Conservation (phyloP, 2,888 invertebrate genomes). For the Ennomos quercinarius region DNA sequence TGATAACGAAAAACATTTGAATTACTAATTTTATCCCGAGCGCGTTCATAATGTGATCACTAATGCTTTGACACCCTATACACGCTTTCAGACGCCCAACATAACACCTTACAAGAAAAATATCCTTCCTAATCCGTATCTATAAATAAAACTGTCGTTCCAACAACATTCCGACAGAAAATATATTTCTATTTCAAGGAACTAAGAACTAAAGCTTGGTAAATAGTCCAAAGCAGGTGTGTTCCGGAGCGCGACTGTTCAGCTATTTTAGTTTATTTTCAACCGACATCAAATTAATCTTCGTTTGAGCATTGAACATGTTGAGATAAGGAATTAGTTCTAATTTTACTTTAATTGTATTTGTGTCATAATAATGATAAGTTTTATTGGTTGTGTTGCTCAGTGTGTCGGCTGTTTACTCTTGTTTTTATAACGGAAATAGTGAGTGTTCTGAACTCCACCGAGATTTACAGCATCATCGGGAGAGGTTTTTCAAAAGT, state of each 20-base stretch:
- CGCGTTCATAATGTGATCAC: not conserved
- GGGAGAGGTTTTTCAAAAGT: too few species aligned
- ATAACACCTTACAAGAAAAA: conserved; percentile 31
- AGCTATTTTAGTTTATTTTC: conserved; percentile 22
- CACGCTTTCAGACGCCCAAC: conserved; percentile 11
- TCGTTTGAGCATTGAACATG: conserved; percentile 69
- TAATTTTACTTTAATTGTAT: conserved; percentile 46
- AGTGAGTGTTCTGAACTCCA: not conserved
- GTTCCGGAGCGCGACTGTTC: conserved; percentile 50
- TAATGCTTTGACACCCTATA: conserved; percentile 5
- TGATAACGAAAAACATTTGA: too few species aligned
- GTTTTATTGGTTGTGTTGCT: conserved; percentile 26
- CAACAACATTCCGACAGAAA: conserved; percentile 42
- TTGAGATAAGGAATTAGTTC: conserved; percentile 67
- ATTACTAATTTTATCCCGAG: too few species aligned
- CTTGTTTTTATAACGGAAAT: conserved; percentile 1
- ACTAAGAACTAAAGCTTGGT: conserved; percentile 57
- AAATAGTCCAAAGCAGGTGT: conserved; percentile 67
- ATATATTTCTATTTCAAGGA: conserved; percentile 66
- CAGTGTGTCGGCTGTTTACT: conserved; percentile 9
- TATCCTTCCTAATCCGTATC: conserved; percentile 38
- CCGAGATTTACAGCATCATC: too few species aligned
- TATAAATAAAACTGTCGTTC: conserved; percentile 72
- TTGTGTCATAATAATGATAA: conserved; percentile 36
- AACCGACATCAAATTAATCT: conserved; percentile 59